These are phyloP conservation scores for Ameiurus melas DNA, from an alignment of 2,113 vertebrate species.

Conservation along the genomic window DNA sequence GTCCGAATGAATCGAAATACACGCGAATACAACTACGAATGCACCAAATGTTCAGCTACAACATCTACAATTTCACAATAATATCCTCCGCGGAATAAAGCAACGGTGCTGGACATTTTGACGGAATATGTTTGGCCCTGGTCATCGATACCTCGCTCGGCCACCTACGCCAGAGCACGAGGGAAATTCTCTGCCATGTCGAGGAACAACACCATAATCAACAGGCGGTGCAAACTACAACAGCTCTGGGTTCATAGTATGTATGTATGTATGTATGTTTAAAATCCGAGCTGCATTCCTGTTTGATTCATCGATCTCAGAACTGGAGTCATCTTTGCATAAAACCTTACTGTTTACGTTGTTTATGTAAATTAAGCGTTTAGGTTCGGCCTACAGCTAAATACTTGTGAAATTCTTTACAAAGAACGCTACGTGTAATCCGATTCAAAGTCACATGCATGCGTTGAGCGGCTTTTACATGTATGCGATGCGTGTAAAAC, in stretches of 20 bases:
- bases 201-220: background rate
- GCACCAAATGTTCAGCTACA: background rate
- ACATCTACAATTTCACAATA: background rate
- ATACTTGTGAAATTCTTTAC: background rate
- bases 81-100: background rate
- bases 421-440: background rate
- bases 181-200: background rate
- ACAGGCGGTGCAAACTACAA: background rate
- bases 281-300: background rate
- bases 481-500: too few species aligned
- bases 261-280: background rate
- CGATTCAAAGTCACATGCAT: background rate
- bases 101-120: background rate
- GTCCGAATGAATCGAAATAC: background rate
- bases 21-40: background rate
- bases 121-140: background rate
- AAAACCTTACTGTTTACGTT: background rate
- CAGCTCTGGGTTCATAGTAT: background rate
- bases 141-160: background rate
- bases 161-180: background rate
- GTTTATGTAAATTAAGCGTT: background rate
- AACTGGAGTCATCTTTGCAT: background rate
- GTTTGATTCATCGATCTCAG: background rate
- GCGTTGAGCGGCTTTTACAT: too few species aligned
- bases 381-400: background rate